These are phyloP conservation scores for Pao palembangensis DNA, from an alignment of 2,113 vertebrate genomes.

Conservation along the genomic window DNA sequence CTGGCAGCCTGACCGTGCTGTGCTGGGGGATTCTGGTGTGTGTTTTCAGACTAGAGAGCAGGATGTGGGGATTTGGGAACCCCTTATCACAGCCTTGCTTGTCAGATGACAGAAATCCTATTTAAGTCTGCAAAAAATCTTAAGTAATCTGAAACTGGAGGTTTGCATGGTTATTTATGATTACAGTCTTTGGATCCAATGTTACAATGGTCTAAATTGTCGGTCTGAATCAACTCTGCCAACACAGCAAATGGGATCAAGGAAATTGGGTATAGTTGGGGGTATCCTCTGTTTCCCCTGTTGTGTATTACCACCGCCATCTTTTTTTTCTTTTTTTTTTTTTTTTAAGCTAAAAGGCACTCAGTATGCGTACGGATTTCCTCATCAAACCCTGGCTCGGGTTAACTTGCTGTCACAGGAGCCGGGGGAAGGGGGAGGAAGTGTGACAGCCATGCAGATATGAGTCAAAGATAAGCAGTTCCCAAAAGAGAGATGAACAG, in stretches of 20 bases:
- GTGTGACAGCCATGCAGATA: conserved; percentile 57
- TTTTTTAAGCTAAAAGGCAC: background rate
- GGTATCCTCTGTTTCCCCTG: conserved; percentile 34
- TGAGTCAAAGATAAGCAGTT: conserved; percentile 44
- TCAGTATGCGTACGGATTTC: background rate
- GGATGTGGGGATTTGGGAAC: conserved; percentile 28
- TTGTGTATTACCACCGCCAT: background rate
- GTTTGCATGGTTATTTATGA: background rate
- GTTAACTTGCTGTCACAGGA: conserved; percentile 27
- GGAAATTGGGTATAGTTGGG: conserved; percentile 39
- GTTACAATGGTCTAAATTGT: too few species aligned
- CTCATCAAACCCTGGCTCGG: conserved; percentile 15
- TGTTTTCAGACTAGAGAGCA: conserved; percentile 19
- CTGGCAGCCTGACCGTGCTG: conserved; percentile 43
- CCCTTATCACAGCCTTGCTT: conserved; percentile 16
- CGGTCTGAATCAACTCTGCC: conserved; percentile 53
- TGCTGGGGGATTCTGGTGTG: conserved; percentile 15
- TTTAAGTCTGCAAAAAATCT: background rate
- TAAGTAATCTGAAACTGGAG: conserved; percentile 1
- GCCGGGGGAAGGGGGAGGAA: conserved; percentile 18
- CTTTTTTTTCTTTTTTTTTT: background rate
- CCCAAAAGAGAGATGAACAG: conserved; percentile 33
- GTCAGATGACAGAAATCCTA: conserved; percentile 25
- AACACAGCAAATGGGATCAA: conserved; percentile 43
- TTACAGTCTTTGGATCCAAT: too few species aligned